phyloP scores from a whole-genome alignment of 1,140 invertebrate genomes.

The Zaprionus davidi region DNA sequence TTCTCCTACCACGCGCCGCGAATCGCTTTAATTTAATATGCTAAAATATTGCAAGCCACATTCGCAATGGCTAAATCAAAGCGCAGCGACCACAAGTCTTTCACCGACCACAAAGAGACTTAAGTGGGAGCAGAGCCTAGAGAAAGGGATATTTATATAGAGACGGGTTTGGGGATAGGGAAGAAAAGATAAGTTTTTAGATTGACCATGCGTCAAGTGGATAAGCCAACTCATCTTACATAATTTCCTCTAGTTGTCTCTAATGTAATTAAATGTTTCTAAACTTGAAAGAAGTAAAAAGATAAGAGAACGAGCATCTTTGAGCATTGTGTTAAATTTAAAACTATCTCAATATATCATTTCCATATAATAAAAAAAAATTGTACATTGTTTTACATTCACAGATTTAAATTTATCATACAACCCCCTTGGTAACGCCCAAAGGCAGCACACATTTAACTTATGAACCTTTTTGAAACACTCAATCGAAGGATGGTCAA shows the following conservation, averaged over 20 bases:
- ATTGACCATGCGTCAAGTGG: constrained; percentile 65
- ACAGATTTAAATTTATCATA: background rate
- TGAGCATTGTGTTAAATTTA: too few species aligned
- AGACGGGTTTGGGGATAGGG: background rate
- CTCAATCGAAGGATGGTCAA: constrained; percentile 10
- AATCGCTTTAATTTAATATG: constrained; percentile 81
- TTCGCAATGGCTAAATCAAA: constrained; percentile 68
- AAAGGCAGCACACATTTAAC: constrained; percentile 45
- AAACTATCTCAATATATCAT: too few species aligned
- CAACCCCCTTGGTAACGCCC: constrained; percentile 2
- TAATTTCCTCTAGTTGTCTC: constrained; percentile 16
- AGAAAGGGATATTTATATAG: constrained; percentile 7
- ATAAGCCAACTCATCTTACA: constrained; percentile 15
- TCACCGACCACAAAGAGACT: constrained; percentile 53
- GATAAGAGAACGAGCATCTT: too few species aligned
- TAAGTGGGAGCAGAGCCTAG: constrained; percentile 4
- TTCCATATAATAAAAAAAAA: too few species aligned
- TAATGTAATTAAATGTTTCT: constrained; percentile 8
- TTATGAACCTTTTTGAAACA: constrained; percentile 65
- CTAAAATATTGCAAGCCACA: constrained; percentile 73
- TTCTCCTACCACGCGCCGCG: constrained; percentile 43
- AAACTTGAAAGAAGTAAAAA: too few species aligned
- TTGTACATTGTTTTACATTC: background rate
- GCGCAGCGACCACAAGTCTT: constrained; percentile 66
- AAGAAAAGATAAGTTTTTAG: constrained; percentile 15